A percentile compares a stretch with the other conserved stretches of the same genome.
phyloP scores from a whole-genome alignment of 2,797 vertebrate species.

The Cyclopterus lumpus region DNA sequence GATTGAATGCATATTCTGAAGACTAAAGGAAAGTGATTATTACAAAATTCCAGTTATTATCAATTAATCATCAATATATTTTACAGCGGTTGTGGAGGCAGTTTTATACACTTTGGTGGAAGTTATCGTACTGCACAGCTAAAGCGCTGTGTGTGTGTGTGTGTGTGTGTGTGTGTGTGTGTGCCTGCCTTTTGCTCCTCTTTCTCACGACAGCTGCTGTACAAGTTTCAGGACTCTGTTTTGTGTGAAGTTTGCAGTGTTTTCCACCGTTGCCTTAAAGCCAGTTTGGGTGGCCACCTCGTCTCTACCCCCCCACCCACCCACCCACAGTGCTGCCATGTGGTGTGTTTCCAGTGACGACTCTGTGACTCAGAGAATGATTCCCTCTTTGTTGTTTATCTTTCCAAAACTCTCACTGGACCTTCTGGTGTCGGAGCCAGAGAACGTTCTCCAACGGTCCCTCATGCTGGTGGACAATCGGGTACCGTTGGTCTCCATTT shows the following conservation, averaged over 20 bases:
- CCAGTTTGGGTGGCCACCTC: conserved; percentile 38
- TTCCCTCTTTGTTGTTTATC: conserved; percentile 31
- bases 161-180: conserved; percentile 38
- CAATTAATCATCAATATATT: conserved; percentile 15
- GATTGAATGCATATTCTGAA: conserved; percentile 10
- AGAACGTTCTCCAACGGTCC: conserved; percentile 5
- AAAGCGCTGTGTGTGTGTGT: conserved; percentile 31
- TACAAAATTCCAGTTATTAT: conserved; percentile 12
- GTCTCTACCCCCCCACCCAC: conserved; percentile 25
- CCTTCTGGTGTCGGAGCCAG: conserved; percentile 12
- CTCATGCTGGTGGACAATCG: conserved; percentile 2
- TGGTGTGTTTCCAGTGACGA: conserved; percentile 5
- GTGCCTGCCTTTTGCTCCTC: conserved; percentile 64
- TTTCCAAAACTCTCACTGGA: conserved; percentile 1
- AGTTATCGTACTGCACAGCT: conserved; percentile 54
- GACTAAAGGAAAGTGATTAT: conserved; percentile 9
- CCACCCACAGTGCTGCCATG: background rate
- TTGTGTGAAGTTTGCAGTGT: conserved; percentile 65
- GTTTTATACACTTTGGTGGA: conserved; percentile 39
- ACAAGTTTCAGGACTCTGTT: conserved; percentile 66
- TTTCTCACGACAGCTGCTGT: conserved; percentile 76
- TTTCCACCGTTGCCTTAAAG: conserved; percentile 40
- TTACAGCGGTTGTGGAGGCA: conserved; percentile 38
- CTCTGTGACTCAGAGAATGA: background rate
- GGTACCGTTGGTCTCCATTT: conserved; percentile 10